A percentile compares a stretch with the other conserved stretches of the same genome.
These are phyloP conservation scores for Abrostola tripartita DNA, from an alignment of 2,888 invertebrate species.

Conservation along the genomic window DNA sequence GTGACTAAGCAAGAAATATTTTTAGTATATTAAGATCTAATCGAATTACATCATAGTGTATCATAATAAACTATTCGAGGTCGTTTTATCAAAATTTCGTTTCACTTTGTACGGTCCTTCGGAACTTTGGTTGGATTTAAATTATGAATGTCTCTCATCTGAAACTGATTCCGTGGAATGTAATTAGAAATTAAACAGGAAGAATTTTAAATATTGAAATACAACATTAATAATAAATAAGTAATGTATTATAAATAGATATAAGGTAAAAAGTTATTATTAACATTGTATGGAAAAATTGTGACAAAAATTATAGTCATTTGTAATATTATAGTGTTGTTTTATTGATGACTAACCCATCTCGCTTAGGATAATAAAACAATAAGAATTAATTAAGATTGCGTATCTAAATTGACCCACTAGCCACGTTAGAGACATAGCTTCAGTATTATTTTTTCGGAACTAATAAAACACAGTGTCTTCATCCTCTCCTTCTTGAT, in stretches of 20 bases:
- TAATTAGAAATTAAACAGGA: slow-evolving; percentile 86
- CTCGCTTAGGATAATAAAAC: not conserved
- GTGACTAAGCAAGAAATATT: slow-evolving; percentile 86
- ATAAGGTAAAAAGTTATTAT: slow-evolving; percentile 88
- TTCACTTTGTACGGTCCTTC: slow-evolving; percentile 79
- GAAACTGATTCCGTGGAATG: slow-evolving; percentile 82
- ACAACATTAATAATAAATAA: slow-evolving; percentile 85
- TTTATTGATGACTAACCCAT: slow-evolving; percentile 67
- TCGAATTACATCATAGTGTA: slow-evolving; percentile 88
- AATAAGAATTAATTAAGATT: no score
- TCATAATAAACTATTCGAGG: slow-evolving; percentile 81
- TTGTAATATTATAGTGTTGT: slow-evolving; percentile 87
- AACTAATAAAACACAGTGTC: no score
- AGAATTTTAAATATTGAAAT: slow-evolving; percentile 86
- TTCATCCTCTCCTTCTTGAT: no score
- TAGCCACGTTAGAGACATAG: no score
- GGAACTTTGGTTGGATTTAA: slow-evolving; percentile 74
- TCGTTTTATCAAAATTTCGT: slow-evolving; percentile 75
- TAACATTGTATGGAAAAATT: slow-evolving; percentile 89
- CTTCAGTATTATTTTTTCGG: no score
- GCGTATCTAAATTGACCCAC: no score
- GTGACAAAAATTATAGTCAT: slow-evolving; percentile 89
- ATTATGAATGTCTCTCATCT: slow-evolving; percentile 72
- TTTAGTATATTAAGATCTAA: slow-evolving; percentile 87
- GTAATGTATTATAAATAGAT: slow-evolving; percentile 88